A percentile compares a stretch with the other conserved stretches of the same genome.
phyloP scores from a whole-genome alignment of 2,888 invertebrate species.

The Anarsia innoxiella region DNA sequence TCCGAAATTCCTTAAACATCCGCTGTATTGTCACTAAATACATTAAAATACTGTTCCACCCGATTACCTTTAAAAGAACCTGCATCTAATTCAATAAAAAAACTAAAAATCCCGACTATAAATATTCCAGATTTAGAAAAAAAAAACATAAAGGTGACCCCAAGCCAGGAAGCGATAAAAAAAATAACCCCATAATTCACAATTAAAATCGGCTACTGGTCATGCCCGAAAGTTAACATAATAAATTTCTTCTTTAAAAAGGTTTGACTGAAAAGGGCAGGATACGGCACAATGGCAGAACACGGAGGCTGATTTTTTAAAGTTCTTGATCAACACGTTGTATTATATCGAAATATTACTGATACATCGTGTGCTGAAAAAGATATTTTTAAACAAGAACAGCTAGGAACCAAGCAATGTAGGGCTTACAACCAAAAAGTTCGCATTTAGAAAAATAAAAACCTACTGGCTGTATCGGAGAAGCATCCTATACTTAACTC shows the following conservation, averaged over 20 bases:
- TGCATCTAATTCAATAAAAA: constrained; percentile 53
- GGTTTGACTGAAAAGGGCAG: constrained; percentile 69
- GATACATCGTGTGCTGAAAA: too few relatives aligned
- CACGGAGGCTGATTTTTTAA: constrained; percentile 28
- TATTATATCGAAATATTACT: too few relatives aligned
- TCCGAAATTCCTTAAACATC: constrained; percentile 38
- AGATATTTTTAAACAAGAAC: too few relatives aligned
- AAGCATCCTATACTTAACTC: too few relatives aligned
- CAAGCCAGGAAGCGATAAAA: constrained; percentile 52
- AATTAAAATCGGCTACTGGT: constrained; percentile 73
- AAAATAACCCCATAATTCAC: constrained; percentile 66
- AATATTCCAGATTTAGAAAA: constrained; percentile 52
- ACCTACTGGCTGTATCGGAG: too few relatives aligned
- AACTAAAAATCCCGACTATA: constrained; percentile 31
- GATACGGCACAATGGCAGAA: constrained; percentile 64
- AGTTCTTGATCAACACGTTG: too few relatives aligned
- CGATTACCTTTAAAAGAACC: constrained; percentile 51
- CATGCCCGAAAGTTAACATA: constrained; percentile 67
- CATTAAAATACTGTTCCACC: constrained; percentile 47
- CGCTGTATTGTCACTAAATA: constrained; percentile 44
- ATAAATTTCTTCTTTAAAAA: constrained; percentile 73
- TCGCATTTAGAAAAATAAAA: too few relatives aligned
- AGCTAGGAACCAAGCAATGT: too few relatives aligned
- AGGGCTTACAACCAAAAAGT: too few relatives aligned
- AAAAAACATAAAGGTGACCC: constrained; percentile 64